These are phyloP conservation scores for Halictus quadricinctus DNA, from an alignment of 2,888 invertebrate genomes.

Conservation along the genomic window DNA sequence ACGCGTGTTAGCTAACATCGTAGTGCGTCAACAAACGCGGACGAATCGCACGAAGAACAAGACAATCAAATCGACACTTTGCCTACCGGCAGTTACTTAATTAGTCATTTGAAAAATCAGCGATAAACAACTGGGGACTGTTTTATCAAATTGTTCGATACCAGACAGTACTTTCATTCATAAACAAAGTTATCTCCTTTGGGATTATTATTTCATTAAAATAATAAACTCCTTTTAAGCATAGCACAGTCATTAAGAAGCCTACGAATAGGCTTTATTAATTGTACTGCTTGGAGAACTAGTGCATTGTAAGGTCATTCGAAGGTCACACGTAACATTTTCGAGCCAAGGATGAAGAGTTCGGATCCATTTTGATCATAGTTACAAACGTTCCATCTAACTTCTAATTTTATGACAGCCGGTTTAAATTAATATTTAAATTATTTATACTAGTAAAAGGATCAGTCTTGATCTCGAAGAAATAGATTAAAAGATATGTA, in stretches of 20 bases:
- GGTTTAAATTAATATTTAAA: background rate
- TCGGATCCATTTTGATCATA: background rate
- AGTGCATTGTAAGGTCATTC: background rate
- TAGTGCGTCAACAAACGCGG: background rate
- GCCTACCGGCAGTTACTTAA: background rate
- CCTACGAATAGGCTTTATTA: background rate
- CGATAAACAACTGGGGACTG: background rate
- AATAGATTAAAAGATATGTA: background rate
- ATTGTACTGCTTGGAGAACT: background rate
- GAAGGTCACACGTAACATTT: background rate
- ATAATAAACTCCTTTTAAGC: background rate
- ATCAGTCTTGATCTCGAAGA: background rate
- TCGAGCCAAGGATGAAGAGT: background rate
- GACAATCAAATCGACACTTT: background rate
- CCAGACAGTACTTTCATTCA: background rate
- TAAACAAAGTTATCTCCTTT: background rate
- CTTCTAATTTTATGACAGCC: background rate
- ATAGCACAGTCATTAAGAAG: background rate
- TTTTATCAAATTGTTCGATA: background rate
- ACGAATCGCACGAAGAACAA: background rate
- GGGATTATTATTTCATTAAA: background rate
- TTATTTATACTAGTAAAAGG: background rate
- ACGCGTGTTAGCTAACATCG: background rate
- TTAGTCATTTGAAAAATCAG: background rate
- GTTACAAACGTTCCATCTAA: background rate